phyloP scores from a whole-genome alignment of 2,888 invertebrate genomes.

The Brassicogethes aeneus region DNA sequence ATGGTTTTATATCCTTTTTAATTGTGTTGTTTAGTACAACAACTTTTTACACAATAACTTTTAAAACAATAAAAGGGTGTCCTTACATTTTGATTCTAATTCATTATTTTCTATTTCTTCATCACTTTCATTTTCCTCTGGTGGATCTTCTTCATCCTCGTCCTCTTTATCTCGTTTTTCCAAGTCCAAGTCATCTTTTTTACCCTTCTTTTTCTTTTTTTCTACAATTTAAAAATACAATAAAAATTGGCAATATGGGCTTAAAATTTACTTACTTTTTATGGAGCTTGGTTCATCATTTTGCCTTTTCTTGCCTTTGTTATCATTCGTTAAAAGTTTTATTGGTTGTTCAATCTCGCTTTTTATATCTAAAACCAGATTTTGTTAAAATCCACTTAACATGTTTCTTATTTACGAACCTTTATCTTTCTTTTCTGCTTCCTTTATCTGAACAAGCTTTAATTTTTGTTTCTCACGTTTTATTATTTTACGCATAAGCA shows the following conservation, averaged over 20 bases:
- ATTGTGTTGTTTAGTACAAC: too few species aligned
- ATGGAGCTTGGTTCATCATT: background rate
- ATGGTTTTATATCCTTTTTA: too few species aligned
- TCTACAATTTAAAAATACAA: conserved; percentile 15
- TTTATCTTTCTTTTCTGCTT: conserved; percentile 33
- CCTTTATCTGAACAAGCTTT: conserved; percentile 50
- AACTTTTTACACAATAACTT: too few species aligned
- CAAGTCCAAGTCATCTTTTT: conserved; percentile 17
- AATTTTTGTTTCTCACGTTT: conserved; percentile 66
- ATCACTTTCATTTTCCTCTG: conserved; percentile 20
- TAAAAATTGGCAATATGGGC: background rate
- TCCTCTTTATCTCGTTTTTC: conserved; percentile 19
- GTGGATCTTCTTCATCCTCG: conserved; percentile 19
- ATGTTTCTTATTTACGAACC: too few species aligned
- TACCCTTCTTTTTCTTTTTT: conserved; percentile 27
- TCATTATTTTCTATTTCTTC: conserved; percentile 16
- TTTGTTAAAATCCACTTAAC: too few species aligned
- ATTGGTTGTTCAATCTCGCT: conserved; percentile 2
- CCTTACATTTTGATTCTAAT: conserved; percentile 11
- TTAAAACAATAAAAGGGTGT: too few species aligned
- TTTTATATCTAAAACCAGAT: too few species aligned
- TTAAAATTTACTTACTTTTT: background rate
- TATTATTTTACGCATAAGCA: conserved; percentile 67
- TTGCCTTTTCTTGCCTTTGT: conserved; percentile 16
- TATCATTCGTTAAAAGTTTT: conserved; percentile 1